Percentiles rank a stretch among this genome's conserved stretches.
phyloP scores from a whole-genome alignment of 2,113 vertebrate species.

The Serranochromis macrocephalus region DNA sequence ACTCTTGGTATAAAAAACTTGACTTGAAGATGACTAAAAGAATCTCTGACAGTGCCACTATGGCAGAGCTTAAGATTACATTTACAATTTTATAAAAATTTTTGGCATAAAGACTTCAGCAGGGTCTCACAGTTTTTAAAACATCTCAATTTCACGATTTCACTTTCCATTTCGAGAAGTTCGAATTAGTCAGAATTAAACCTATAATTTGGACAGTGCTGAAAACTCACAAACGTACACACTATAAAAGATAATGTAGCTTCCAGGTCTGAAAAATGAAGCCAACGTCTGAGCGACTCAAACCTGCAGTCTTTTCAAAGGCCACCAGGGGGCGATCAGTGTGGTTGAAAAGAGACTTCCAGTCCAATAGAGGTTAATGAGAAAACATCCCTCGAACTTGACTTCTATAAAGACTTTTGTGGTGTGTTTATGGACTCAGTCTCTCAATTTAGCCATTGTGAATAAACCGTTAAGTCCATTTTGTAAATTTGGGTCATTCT shows the following conservation, averaged over 20 bases:
- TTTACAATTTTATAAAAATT: not conserved
- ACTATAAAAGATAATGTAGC: not conserved
- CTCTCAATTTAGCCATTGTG: not conserved
- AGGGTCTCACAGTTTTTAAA: not conserved
- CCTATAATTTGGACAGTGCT: not conserved
- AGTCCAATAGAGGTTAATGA: accelerated
- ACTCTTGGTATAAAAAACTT: not conserved
- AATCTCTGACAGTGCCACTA: not conserved
- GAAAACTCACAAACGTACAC: not conserved
- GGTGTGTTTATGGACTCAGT: not conserved
- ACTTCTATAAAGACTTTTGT: not conserved
- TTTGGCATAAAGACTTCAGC: not conserved
- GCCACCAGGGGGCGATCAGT: accelerated
- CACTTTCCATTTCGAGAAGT: not conserved
- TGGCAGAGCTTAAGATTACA: not conserved
- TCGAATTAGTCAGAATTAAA: not conserved
- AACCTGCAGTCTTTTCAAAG: not conserved
- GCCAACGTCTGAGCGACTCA: accelerated
- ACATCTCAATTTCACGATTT: not conserved
- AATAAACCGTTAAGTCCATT: not conserved
- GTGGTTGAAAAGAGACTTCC: accelerated
- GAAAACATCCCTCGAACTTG: not conserved
- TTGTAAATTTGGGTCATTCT: not conserved
- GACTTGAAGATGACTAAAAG: not conserved
- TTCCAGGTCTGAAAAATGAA: accelerated